phyloP scores from a whole-genome alignment of 2,888 invertebrate species.

The Bellardia pandia region DNA sequence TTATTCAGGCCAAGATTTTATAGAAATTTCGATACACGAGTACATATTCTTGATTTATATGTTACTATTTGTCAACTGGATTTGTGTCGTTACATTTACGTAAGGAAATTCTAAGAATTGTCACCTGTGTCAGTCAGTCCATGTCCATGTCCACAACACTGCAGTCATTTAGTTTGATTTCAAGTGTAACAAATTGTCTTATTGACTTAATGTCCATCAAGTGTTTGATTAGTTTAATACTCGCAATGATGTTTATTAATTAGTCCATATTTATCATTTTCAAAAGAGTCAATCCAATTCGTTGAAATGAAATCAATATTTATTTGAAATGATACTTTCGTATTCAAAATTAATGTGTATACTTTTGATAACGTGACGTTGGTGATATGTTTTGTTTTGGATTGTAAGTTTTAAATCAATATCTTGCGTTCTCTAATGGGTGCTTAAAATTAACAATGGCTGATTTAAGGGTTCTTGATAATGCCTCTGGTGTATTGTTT shows the following conservation, averaged over 20 bases:
- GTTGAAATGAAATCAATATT: conserved; percentile 22
- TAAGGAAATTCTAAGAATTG: conserved; percentile 48
- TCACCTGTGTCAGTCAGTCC: conserved; percentile 48
- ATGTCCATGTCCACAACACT: neutral
- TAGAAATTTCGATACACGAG: neutral
- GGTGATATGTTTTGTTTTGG: neutral
- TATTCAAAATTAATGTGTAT: conserved; percentile 13
- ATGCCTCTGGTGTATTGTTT: no score
- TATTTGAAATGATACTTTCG: neutral
- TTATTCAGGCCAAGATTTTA: conserved; percentile 1
- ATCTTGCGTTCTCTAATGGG: neutral
- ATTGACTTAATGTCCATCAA: conserved; percentile 49
- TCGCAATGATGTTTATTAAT: conserved; percentile 39
- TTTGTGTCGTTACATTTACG: neutral
- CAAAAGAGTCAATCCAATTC: neutral
- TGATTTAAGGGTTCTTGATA: neutral
- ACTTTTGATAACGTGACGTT: conserved; percentile 34
- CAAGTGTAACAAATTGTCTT: conserved; percentile 62
- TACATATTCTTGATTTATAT: conserved; percentile 61
- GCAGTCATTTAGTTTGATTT: conserved; percentile 9
- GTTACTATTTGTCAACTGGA: conserved; percentile 66
- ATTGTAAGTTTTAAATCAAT: neutral
- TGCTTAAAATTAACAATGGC: neutral
- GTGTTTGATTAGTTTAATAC: conserved; percentile 23
- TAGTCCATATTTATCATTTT: conserved; percentile 37